Percentiles rank a stretch among this genome's conserved stretches.
Evolutionary conservation across 92 coral and sea anemone genomes (phyloP).

Genomic region (Phenganax stokvisi): DNA sequence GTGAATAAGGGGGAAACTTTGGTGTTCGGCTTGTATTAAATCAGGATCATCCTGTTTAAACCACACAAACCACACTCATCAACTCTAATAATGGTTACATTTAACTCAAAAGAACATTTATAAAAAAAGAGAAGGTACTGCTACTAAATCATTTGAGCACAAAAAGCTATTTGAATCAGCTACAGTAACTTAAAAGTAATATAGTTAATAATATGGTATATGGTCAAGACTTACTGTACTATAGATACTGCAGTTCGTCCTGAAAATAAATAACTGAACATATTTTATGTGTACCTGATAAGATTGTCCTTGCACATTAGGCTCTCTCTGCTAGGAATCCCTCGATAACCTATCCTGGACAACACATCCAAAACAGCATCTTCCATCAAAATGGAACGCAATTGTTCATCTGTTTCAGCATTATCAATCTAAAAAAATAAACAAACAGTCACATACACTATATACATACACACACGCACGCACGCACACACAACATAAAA

Average conservation of each 20-base stretch:
- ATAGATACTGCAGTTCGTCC: background rate
- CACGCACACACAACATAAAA: background rate
- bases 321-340: conserved; percentile 61
- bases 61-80: too few species aligned
- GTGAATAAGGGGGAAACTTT: conserved; percentile 54
- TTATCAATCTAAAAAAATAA: conserved; percentile 39
- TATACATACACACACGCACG: background rate
- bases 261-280: background rate
- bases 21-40: background rate
- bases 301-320: conserved; percentile 41
- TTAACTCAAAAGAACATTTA: too few species aligned
- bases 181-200: too few species aligned
- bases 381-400: conserved; percentile 41
- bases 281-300: conserved; percentile 40
- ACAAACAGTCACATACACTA: background rate
- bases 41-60: background rate
- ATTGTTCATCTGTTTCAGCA: conserved; percentile 48
- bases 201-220: too few species aligned
- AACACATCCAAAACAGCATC: conserved; percentile 59
- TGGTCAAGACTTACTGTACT: background rate
- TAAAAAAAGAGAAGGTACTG: too few species aligned
- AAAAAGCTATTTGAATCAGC: too few species aligned
- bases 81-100: too few species aligned
- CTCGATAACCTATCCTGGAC: conserved; percentile 48
- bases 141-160: too few species aligned